phyloP scores from a whole-genome alignment of 2,888 invertebrate genomes.

The Chrysopilus asiliformis region DNA sequence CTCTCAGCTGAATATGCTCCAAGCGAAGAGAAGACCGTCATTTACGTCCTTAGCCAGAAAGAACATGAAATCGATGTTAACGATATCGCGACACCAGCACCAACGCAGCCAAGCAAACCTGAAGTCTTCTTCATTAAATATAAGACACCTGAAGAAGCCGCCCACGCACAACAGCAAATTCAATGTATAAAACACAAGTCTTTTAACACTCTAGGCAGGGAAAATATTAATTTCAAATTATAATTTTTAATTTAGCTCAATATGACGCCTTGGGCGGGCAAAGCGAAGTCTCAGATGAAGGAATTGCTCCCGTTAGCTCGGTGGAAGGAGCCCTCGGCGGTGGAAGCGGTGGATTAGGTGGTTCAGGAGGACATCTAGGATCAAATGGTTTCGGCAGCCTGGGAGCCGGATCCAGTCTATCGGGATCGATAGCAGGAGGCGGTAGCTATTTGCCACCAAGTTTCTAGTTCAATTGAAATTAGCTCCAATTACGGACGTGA shows the following conservation, averaged over 20 bases:
- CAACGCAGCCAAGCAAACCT: slow-evolving; percentile 31
- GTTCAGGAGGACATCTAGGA: too few relatives aligned
- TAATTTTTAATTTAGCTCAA: slow-evolving; percentile 14
- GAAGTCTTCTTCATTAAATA: slow-evolving; percentile 35
- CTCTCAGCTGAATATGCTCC: slow-evolving; percentile 29
- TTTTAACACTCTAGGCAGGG: background rate
- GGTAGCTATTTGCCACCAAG: too few relatives aligned
- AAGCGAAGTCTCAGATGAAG: slow-evolving; percentile 21
- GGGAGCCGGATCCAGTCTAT: too few relatives aligned
- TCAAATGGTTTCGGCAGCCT: too few relatives aligned
- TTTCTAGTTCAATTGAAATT: too few relatives aligned
- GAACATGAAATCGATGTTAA: slow-evolving; percentile 26
- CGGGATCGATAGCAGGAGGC: too few relatives aligned
- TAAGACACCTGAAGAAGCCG: slow-evolving; percentile 31
- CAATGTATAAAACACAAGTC: slow-evolving; percentile 22
- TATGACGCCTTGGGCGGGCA: slow-evolving; percentile 23
- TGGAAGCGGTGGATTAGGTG: too few relatives aligned
- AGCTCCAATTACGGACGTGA: too few relatives aligned
- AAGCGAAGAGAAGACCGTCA: slow-evolving; percentile 32
- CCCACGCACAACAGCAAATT: slow-evolving; percentile 29
- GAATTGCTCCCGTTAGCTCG: slow-evolving; percentile 20
- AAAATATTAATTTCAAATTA: background rate
- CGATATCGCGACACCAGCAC: slow-evolving; percentile 29
- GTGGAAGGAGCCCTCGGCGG: slow-evolving; percentile 7
- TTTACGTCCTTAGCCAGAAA: slow-evolving; percentile 32